Base-by-base conservation (phyloP, 2,797 vertebrate species). In the Sylvilagus floridanus region DNA sequence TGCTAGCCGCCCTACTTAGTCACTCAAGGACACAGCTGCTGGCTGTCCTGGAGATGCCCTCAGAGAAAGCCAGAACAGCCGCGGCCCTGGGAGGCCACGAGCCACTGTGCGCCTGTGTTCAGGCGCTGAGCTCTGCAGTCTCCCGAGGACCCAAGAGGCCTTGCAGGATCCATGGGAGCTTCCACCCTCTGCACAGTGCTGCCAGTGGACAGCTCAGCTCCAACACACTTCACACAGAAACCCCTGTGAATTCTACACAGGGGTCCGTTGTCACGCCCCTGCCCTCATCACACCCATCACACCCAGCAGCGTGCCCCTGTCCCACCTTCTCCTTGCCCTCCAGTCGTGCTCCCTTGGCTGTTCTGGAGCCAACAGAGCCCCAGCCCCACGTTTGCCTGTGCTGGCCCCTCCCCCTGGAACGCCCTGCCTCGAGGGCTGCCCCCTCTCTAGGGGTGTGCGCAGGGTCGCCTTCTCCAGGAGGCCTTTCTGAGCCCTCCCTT, bases 211-310 rank as follows among this genome's bases (percentile, higher is more conserved):
- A 0, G 30, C 17, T 28, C 17, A 22, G 1, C 5, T 30, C 12
- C 50, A 63, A 19, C 4, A 5, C 1, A 13, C 12, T 12, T 4
- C 4, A 2, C n/a, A 10, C 2, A 47, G 21, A 52, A 4, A 30
- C 11, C 12, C 7, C 0, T 9, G 0, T 16, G 17, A 66, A n/a
- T 22, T 10, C 1, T 17, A 14, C 37, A 26, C 0, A 9, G 7
- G 42, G 42, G 7, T 9, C 42, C 42, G 42, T 42, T 42, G 42
- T 42, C 42, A 42, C 42, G 72, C 21, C 7, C 24, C 30, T 21
- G 32, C 50, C n/a, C 47, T 52, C 22, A 11, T 19, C 50, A 42
- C 14, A 7, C 30, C 62, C 22, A 11, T 19, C 50, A 42, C 14
- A 7, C 30, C 62, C n/a, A 5, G 0, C 16, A 16, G 5, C 37